Evolutionary conservation across 2,888 invertebrate species (phyloP).

Genomic region (Sericinus montela): DNA sequence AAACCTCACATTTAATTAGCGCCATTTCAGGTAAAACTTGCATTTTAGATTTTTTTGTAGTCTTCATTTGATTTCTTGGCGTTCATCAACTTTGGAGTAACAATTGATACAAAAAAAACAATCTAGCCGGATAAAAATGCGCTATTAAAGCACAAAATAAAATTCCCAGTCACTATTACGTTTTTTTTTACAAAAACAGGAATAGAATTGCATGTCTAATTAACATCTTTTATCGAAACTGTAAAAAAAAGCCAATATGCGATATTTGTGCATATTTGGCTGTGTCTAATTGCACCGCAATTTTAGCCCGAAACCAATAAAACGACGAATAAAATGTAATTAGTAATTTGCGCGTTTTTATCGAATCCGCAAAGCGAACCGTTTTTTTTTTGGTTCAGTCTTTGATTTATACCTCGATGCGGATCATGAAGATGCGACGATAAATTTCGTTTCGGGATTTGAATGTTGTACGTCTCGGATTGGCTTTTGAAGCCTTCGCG

Average conservation of each 20-base stretch:
- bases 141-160: background rate
- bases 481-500: conserved; percentile 38
- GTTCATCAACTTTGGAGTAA: no score
- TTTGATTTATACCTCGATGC: conserved; percentile 42
- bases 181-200: background rate
- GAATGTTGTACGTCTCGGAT: conserved; percentile 26
- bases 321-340: conserved; percentile 46
- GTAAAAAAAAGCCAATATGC: conserved; percentile 38
- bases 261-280: conserved; percentile 40
- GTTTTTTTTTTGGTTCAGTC: conserved; percentile 40
- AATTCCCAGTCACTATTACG: background rate
- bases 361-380: conserved; percentile 21
- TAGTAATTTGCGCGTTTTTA: conserved; percentile 42
- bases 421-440: conserved; percentile 39
- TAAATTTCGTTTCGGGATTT: conserved; percentile 35
- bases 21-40: conserved; percentile 26
- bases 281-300: conserved; percentile 52
- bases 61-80: background rate
- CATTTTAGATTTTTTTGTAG: conserved; percentile 16
- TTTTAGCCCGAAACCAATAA: conserved; percentile 38
- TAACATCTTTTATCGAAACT: conserved; percentile 41
- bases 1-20: conserved; percentile 28
- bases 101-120: no score
- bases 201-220: conserved; percentile 44
- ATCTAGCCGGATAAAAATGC: background rate